These are phyloP conservation scores for Cyrtodaria siliqua DNA, from an alignment of 2,888 invertebrate species.

Conservation along the genomic window DNA sequence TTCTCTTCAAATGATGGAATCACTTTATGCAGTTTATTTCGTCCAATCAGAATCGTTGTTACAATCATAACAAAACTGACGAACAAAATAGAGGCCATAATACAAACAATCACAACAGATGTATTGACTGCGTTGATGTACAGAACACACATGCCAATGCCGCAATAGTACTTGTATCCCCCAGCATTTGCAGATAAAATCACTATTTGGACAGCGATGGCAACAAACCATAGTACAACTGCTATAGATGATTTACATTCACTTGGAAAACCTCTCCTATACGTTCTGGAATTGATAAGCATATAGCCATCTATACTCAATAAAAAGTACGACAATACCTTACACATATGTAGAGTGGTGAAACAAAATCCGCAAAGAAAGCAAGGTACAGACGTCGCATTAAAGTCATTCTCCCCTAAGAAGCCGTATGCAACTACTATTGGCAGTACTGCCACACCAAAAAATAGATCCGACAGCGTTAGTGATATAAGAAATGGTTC, in stretches of 20 bases:
- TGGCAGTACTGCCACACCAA: background rate
- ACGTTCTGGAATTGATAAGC: background rate
- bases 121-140: background rate
- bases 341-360: background rate
- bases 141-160: conserved; percentile 3
- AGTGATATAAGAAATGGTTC: conserved; percentile 5
- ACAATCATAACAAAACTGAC: background rate
- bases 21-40: background rate
- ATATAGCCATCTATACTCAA: conserved; percentile 3
- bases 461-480: background rate
- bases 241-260: conserved; percentile 2
- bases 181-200: background rate
- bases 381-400: background rate
- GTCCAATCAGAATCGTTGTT: background rate
- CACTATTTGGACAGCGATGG: background rate
- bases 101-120: background rate
- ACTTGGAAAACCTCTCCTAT: background rate
- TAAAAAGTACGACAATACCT: background rate
- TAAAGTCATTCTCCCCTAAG: background rate
- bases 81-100: background rate
- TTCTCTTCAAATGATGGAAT: background rate
- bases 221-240: background rate
- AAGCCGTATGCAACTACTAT: background rate
- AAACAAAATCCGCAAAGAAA: background rate
- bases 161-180: background rate